Base-by-base conservation (phyloP, 2,888 invertebrate species). In the Cephus pulcher region DNA sequence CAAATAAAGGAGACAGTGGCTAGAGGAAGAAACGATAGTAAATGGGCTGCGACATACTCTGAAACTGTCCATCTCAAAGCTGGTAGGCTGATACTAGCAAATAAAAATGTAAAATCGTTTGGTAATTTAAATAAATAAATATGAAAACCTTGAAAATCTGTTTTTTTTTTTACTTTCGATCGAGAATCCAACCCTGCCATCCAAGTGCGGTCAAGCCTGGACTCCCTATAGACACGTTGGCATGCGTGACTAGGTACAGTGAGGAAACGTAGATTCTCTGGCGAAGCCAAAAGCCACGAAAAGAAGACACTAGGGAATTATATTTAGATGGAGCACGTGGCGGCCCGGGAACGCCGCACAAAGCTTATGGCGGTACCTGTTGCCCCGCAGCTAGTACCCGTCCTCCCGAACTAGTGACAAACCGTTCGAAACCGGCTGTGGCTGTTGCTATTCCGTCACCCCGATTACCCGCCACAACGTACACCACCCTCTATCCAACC, bases 311-410 rank as follows among this genome's bases (percentile, higher is more conserved):
- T 32, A 80, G 79, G 81, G 78, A 84, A 85, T 87, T 90, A 90
- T 90, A 90, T 90, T 90, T 90, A 90, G 88, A 87, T 78, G 80
- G 87, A 90, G 89, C 90, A 90, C 90, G 89, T 89, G 89, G 86
- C 83, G 68, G 86, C 87, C 88, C 88, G 89, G 90, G 88, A 87
- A 82, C 80, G 81, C 81, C 80, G 70, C 77, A 74, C 74, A 80
- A 81, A 80, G 77, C 75, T 81, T 77, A 77, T 75, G 78, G 76
- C 69, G 73, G 76, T 76, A 77, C 80, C 80, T 80, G 81, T 81
- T 80, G 81, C 80, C 80, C 40, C 74, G 34, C 71, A 3, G 3
- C 12, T 12, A 32, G 32, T 12, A 12, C 32, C n/a, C 71, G 32
- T 9, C 71, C 33, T 32, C 12, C 71, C 56, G 9, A 56, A 9